A percentile compares a stretch with the other conserved stretches of the same genome.
Evolutionary conservation across 2,113 vertebrate genomes (phyloP).

Genomic region (Cephalopholis sonnerati): DNA sequence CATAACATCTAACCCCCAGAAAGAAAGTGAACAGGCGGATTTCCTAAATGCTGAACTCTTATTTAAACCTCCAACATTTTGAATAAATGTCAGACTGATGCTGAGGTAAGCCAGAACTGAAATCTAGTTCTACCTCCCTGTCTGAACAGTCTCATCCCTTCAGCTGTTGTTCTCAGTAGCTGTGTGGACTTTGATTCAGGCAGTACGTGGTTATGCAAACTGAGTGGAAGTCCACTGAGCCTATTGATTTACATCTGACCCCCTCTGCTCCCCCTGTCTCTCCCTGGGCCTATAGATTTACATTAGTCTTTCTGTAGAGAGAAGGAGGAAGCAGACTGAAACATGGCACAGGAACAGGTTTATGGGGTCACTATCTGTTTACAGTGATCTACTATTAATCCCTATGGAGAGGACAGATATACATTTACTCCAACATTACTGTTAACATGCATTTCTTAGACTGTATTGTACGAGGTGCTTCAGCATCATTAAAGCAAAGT

Average conservation of each 20-base stretch:
- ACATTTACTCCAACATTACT: background rate
- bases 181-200: conserved; percentile 35
- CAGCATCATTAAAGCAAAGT: conserved; percentile 29
- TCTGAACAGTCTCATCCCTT: background rate
- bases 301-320: conserved; percentile 42
- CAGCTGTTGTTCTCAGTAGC: conserved; percentile 14
- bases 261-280: conserved; percentile 3
- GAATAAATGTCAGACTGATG: background rate
- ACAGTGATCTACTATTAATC: conserved; percentile 36
- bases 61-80: no score
- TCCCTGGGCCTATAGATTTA: conserved; percentile 60
- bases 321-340: conserved; percentile 53
- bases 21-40: background rate
- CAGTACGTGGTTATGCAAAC: background rate
- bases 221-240: conserved; percentile 37
- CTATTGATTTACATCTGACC: conserved; percentile 49
- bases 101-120: background rate
- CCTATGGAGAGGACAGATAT: conserved; percentile 2
- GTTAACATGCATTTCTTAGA: background rate
- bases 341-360: conserved; percentile 48
- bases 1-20: background rate
- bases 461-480: conserved; percentile 21
- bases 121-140: background rate
- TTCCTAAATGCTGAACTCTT: background rate
- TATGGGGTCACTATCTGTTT: conserved; percentile 49